Evolutionary conservation across 2,797 vertebrate genomes (phyloP).

Genomic region (Orientallactaga sibirica): DNA sequence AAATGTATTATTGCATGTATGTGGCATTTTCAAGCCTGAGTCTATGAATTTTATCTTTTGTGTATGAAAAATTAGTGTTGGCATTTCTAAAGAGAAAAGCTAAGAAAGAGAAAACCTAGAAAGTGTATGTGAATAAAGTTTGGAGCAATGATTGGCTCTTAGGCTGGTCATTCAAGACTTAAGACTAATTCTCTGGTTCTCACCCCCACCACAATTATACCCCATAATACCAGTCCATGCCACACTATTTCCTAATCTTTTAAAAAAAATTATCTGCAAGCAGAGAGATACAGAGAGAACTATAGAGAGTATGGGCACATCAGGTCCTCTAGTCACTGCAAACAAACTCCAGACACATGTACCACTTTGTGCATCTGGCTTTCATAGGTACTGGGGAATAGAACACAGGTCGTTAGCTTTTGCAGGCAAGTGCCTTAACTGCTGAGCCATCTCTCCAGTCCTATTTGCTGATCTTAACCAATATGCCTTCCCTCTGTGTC

Average conservation of each 20-base stretch:
- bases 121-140: neutral
- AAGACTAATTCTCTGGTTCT: neutral
- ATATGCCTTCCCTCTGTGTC: neutral
- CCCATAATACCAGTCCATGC: neutral
- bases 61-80: neutral
- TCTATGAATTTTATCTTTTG: neutral
- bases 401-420: too few relatives aligned
- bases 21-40: neutral
- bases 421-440: too few relatives aligned
- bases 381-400: too few relatives aligned
- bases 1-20: neutral
- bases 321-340: too few relatives aligned
- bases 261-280: too few relatives aligned
- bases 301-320: too few relatives aligned
- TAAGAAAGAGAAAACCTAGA: conserved; percentile 10
- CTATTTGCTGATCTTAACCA: neutral
- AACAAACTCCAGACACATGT: too few relatives aligned
- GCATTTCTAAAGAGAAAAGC: conserved; percentile 34
- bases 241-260: neutral
- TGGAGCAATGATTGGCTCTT: neutral
- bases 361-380: too few relatives aligned
- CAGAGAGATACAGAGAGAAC: too few relatives aligned
- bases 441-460: too few relatives aligned
- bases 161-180: neutral
- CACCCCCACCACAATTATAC: neutral